phyloP scores from a whole-genome alignment of 2,797 vertebrate genomes.

The Sandelia bainsii region DNA sequence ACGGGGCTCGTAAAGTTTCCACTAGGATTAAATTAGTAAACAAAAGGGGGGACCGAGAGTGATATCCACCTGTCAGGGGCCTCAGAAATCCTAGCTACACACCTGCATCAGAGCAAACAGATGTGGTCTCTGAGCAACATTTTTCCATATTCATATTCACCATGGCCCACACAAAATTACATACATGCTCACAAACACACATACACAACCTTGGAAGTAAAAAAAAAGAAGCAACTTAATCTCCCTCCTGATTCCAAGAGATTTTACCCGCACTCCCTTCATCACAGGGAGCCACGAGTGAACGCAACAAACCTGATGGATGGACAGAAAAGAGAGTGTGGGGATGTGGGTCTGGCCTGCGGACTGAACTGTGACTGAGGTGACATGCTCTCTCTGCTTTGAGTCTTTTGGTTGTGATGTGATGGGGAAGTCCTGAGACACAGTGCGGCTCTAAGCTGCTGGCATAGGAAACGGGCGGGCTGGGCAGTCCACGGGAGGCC shows the following conservation, averaged over 20 bases:
- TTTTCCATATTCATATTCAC: slow-evolving; percentile 21
- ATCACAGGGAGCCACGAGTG: slow-evolving; percentile 28
- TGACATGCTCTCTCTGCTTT: slow-evolving; percentile 72
- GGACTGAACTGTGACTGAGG: slow-evolving; percentile 70
- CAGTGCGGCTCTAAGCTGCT: slow-evolving; percentile 89
- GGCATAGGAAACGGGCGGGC: slow-evolving; percentile 86
- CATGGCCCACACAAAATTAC: slow-evolving; percentile 47
- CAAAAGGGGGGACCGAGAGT: slow-evolving; percentile 31
- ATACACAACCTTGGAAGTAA: slow-evolving; percentile 38
- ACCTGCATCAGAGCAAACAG: slow-evolving; percentile 52
- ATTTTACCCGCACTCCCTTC: slow-evolving; percentile 46
- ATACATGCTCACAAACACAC: slow-evolving; percentile 35
- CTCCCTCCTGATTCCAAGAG: slow-evolving; percentile 50
- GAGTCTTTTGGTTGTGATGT: slow-evolving; percentile 80
- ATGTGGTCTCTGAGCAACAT: slow-evolving; percentile 45
- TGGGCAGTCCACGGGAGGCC: slow-evolving; percentile 84
- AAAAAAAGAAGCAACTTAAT: slow-evolving; percentile 39
- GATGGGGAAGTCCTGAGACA: slow-evolving; percentile 88
- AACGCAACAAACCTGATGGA: slow-evolving; percentile 55
- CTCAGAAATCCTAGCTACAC: slow-evolving; percentile 36
- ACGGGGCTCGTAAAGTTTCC: slow-evolving; percentile 33
- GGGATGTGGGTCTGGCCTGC: slow-evolving; percentile 71
- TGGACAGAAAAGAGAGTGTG: slow-evolving; percentile 39
- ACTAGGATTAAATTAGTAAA: slow-evolving; percentile 16
- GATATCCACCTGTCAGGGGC: slow-evolving; percentile 35